Base-by-base conservation (phyloP, 2,888 invertebrate genomes). In the Ligdia adustata region DNA sequence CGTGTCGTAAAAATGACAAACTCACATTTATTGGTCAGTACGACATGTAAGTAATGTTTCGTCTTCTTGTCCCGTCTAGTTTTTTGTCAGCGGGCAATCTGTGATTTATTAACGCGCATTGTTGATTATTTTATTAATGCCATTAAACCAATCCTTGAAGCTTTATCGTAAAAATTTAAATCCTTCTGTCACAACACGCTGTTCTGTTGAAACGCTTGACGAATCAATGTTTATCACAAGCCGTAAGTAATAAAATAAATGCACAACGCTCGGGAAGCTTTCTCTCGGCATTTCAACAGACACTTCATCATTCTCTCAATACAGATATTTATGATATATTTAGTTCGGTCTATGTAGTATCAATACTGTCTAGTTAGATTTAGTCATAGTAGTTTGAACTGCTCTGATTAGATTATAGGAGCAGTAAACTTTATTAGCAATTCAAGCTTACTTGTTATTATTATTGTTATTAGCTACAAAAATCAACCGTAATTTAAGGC, bases 41-140 rank as follows among this genome's bases (percentile, higher is more conserved):
- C 66, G 75, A 79, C 79, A 61, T 74, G 79, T 82, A 82, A 81
- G 73, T 82, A 81, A 86, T 83, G 79, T 69, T 68, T 69, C 78
- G 77, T 79, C 79, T 72, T 69, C 69, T 69, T 78, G 77, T 79
- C 79, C 72, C 67, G 70, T 79, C 79, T 79, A 74, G 77, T 67
- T 79, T 82, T 22, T 81, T 82, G 84, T 87, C 84, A 83, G 84
- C 82, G 72, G 81, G 85, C 77, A 82, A 85, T 84, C 81, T 68
- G 69, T 73, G 71, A 86, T 86, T 86, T 88, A 88, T 88, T 78
- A 67, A 75, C 66, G 64, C 58, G 66, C 69, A 75, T 79, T 79
- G 82, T 80, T 80, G 80, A 84, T 82, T 80, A 82, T 85, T 82
- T 85, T 82, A 83, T 81, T 78, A 78, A 75, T 69, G 69, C 69